A percentile compares a stretch with the other conserved stretches of the same genome.
phyloP scores from a whole-genome alignment of 2,113 vertebrate genomes.

The Casuarius casuarius region DNA sequence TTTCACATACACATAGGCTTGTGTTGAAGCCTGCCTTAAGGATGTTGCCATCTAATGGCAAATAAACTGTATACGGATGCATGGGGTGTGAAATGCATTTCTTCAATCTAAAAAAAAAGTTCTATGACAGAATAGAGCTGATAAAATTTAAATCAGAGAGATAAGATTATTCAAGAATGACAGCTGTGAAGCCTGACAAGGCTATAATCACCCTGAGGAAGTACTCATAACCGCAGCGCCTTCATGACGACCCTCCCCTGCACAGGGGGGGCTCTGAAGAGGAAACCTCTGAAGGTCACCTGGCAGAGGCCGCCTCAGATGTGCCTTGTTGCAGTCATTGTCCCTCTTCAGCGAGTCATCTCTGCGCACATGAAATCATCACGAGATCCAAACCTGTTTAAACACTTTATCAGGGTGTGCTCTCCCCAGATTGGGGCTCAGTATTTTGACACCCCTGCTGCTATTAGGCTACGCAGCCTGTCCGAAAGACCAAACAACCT shows the following conservation, averaged over 20 bases:
- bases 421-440: not conserved
- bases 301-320: not conserved
- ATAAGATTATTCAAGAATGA: not conserved
- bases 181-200: not conserved
- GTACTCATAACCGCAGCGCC: not conserved
- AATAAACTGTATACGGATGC: not conserved
- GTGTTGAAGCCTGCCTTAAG: not conserved
- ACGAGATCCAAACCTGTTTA: fast-evolving
- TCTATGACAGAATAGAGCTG: not conserved
- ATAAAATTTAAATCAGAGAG: not conserved
- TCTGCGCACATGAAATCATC: not conserved
- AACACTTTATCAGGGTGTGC: not conserved
- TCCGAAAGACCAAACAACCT: not conserved
- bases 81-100: not conserved
- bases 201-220: not conserved
- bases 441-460: not conserved
- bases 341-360: not conserved
- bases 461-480: not conserved
- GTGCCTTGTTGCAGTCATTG: not conserved
- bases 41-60: not conserved
- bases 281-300: not conserved
- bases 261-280: not conserved
- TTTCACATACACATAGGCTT: not conserved
- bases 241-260: fast-evolving
- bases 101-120: not conserved